phyloP scores from a whole-genome alignment of 37 sponge, comb jelly and placozoan species.

The Petrosia ficiformis region DNA sequence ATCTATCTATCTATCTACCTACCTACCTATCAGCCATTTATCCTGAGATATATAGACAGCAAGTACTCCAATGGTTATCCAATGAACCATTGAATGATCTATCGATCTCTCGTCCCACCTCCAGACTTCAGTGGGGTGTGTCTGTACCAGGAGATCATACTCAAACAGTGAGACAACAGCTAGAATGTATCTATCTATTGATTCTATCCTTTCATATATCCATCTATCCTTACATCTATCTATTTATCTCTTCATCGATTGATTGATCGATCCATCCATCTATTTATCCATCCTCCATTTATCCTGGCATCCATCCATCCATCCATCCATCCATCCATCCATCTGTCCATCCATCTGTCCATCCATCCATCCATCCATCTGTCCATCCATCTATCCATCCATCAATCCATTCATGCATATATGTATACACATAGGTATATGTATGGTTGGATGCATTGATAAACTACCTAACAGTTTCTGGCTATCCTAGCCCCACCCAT shows the following conservation, averaged over 20 bases:
- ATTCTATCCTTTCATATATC: neutral
- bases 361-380: too few species aligned
- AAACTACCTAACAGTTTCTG: conserved; percentile 90
- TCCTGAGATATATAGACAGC: conserved; percentile 39
- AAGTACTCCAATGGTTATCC: conserved; percentile 40
- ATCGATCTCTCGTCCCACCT: conserved; percentile 75
- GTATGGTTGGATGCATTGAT: conserved; percentile 91
- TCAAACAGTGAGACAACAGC: conserved; percentile 70
- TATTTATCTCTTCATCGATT: neutral
- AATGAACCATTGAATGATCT: conserved; percentile 44
- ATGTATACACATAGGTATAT: conserved; percentile 26
- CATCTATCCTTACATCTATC: neutral
- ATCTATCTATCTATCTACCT: neutral
- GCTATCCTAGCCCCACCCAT: conserved; percentile 38
- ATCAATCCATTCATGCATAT: neutral
- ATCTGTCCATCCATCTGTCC: too few species aligned
- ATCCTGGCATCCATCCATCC: too few species aligned
- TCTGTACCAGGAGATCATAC: conserved; percentile 67
- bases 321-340: too few species aligned
- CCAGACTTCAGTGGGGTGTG: conserved; percentile 74
- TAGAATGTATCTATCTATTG: too few species aligned
- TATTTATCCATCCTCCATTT: too few species aligned
- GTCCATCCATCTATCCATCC: too few species aligned
- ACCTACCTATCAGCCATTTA: conserved; percentile 41
- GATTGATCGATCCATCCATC: too few species aligned